A percentile compares a stretch with the other conserved stretches of the same genome.
phyloP scores from a whole-genome alignment of 1,140 invertebrate genomes.

The Cataglyphis hispanica region DNA sequence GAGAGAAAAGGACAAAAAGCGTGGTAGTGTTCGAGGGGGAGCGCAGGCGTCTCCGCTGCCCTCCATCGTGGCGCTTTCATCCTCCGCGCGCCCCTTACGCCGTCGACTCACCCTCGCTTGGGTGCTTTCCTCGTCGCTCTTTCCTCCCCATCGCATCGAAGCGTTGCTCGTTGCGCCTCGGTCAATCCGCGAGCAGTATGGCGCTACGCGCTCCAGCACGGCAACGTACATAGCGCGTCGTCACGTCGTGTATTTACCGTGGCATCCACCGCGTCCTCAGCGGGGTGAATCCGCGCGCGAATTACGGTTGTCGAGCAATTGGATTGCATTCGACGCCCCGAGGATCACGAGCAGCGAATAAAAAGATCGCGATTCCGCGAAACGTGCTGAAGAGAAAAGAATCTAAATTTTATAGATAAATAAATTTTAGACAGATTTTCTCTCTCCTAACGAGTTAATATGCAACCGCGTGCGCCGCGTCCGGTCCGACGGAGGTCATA shows the following conservation, averaged over 20 bases:
- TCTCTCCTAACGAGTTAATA: not conserved
- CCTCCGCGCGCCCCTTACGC: constrained; percentile 63
- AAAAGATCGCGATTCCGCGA: not conserved
- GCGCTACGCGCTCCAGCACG: constrained; percentile 83
- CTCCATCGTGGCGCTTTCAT: constrained; percentile 73
- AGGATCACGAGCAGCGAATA: not conserved
- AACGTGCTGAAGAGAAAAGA: not conserved
- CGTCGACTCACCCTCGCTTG: constrained; percentile 37
- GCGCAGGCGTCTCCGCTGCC: constrained; percentile 70
- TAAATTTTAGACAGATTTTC: not conserved
- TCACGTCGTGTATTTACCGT: constrained; percentile 24
- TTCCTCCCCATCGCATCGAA: constrained; percentile 39
- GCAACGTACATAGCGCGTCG: constrained; percentile 71
- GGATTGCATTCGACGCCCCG: no score
- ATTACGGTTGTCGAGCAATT: constrained; percentile 18
- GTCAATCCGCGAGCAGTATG: constrained; percentile 86
- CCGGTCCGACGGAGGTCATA: constrained; percentile 31
- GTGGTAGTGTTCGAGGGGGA: constrained; percentile 53
- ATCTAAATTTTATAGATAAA: not conserved
- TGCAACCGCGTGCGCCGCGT: constrained; percentile 66
- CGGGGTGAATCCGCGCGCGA: constrained; percentile 59
- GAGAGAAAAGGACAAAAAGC: constrained; percentile 58
- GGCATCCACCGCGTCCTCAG: constrained; percentile 5
- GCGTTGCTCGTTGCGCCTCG: constrained; percentile 81
- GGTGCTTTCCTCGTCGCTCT: constrained; percentile 30